phyloP scores from a whole-genome alignment of 2,113 vertebrate species.

The Ceyx cyanopectus region DNA sequence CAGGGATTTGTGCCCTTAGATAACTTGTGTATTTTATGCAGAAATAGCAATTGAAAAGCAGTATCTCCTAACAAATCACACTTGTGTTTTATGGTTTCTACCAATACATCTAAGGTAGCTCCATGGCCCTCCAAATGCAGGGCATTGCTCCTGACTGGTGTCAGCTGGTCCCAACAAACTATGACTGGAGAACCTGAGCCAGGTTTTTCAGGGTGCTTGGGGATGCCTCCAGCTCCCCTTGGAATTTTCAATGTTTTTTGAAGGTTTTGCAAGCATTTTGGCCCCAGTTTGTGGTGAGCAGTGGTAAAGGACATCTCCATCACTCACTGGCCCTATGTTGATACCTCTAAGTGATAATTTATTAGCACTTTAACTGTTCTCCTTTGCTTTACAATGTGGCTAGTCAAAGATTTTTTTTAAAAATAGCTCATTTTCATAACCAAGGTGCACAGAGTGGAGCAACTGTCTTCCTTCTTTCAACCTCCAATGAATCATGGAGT shows the following conservation, averaged over 20 bases:
- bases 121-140: background rate
- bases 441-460: background rate
- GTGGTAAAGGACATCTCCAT: background rate
- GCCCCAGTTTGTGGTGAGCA: background rate
- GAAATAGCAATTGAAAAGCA: background rate
- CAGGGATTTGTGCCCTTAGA: background rate
- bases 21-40: background rate
- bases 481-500: slow-evolving; percentile 18
- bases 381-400: background rate
- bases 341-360: background rate
- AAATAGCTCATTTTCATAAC: slow-evolving; percentile 12
- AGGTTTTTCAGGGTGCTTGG: background rate
- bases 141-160: background rate
- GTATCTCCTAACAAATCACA: background rate
- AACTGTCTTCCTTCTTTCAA: background rate
- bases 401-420: slow-evolving; percentile 27
- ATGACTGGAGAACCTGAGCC: background rate
- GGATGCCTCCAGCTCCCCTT: background rate
- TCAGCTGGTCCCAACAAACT: background rate
- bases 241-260: background rate
- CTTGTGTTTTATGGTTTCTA: background rate
- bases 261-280: background rate
- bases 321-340: background rate
- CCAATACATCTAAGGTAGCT: background rate
- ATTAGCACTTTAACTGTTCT: background rate